Percentiles rank a stretch among this genome's conserved stretches.
These are phyloP conservation scores for Myanophis thanlyinensis DNA, from an alignment of 2,113 vertebrate species.

Conservation along the genomic window DNA sequence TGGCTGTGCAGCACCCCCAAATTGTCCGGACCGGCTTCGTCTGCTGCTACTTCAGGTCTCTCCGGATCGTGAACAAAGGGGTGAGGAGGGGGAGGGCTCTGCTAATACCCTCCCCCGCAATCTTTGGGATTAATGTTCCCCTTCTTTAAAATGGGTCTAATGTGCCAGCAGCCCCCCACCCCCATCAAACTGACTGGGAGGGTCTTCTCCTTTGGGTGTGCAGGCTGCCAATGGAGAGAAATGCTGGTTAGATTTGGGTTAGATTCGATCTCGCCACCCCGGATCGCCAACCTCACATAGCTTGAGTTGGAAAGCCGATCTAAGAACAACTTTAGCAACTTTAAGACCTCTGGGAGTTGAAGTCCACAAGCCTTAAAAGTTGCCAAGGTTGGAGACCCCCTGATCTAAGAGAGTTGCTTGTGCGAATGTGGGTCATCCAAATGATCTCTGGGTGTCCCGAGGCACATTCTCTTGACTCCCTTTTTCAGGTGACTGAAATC, in stretches of 20 bases:
- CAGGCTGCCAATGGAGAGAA: neutral
- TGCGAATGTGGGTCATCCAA: too few relatives aligned
- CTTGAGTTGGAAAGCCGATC: neutral
- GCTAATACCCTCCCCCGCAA: accelerated
- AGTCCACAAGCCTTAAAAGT: too few relatives aligned
- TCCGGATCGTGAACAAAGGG: slow-evolving; percentile 73
- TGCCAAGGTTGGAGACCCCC: too few relatives aligned
- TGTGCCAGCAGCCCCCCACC: neutral
- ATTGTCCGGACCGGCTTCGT: slow-evolving; percentile 45
- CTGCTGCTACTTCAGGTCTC: slow-evolving; percentile 65
- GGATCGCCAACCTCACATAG: neutral
- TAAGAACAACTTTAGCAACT: too few relatives aligned
- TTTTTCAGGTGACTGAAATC: slow-evolving; percentile 74
- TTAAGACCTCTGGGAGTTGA: too few relatives aligned
- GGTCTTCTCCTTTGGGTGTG: neutral
- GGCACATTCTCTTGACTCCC: neutral
- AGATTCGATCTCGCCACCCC: neutral
- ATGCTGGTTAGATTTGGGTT: neutral
- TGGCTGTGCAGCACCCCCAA: slow-evolving; percentile 63
- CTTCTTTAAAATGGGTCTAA: neutral
- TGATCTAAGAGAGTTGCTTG: too few relatives aligned
- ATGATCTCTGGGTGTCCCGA: neutral
- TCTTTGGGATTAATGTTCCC: neutral
- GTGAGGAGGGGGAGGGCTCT: slow-evolving; percentile 68
- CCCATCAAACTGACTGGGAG: neutral